Evolutionary conservation across 2,888 invertebrate genomes (phyloP).

Genomic region (Psylliodes chrysocephalus): DNA sequence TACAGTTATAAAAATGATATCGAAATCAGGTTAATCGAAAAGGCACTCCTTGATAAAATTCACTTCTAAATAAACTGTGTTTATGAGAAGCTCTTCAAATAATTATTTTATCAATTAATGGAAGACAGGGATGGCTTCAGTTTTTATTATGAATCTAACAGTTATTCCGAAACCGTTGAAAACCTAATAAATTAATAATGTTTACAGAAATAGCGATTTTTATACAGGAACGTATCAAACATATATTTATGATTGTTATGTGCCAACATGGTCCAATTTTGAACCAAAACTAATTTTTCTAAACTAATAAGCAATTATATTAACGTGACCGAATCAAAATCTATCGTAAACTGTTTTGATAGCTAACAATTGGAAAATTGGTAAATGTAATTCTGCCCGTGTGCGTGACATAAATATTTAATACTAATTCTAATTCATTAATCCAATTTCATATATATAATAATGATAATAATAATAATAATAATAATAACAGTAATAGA

Average conservation of each 20-base stretch:
- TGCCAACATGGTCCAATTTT: too few relatives aligned
- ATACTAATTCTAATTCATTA: slow-evolving; percentile 14
- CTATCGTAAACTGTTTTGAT: background rate
- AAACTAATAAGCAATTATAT: background rate
- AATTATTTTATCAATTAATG: slow-evolving; percentile 9
- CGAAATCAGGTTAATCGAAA: slow-evolving; percentile 55
- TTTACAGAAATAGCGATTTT: too few relatives aligned
- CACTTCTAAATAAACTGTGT: slow-evolving; percentile 47
- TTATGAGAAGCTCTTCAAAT: slow-evolving; percentile 23
- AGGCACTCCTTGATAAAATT: slow-evolving; percentile 54
- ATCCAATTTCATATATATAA: slow-evolving; percentile 13
- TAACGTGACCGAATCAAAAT: background rate
- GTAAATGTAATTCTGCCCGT: background rate
- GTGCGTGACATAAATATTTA: slow-evolving; percentile 13
- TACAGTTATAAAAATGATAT: slow-evolving; percentile 49
- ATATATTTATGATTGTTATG: too few relatives aligned
- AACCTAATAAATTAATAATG: too few relatives aligned
- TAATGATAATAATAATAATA: slow-evolving; percentile 12
- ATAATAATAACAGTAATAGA: too few relatives aligned
- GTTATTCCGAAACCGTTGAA: too few relatives aligned
- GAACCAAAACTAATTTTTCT: background rate
- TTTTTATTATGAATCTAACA: too few relatives aligned
- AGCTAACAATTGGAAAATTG: background rate
- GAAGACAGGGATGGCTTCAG: background rate
- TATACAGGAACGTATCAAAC: too few relatives aligned